phyloP scores from a whole-genome alignment of 2,113 vertebrate genomes.

The Urocolius indicus region DNA sequence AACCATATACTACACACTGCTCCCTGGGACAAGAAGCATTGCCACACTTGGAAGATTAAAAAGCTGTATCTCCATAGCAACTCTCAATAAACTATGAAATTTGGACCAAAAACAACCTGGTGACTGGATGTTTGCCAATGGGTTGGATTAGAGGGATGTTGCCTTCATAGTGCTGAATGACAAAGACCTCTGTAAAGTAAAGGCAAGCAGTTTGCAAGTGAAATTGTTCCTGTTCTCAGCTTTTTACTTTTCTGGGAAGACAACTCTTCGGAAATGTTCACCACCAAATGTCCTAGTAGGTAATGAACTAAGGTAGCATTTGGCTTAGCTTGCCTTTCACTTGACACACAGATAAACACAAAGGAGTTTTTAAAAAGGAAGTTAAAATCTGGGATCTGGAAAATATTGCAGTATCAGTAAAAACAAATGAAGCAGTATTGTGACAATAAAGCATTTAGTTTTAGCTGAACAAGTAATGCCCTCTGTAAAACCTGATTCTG shows the following conservation, averaged over 20 bases:
- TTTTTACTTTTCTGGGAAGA: neutral
- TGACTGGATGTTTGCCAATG: neutral
- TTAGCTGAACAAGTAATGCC: constrained; percentile 1
- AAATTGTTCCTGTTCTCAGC: neutral
- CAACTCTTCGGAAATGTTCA: neutral
- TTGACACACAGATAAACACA: neutral
- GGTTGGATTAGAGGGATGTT: neutral
- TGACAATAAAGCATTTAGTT: neutral
- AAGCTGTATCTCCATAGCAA: neutral
- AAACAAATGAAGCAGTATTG: neutral
- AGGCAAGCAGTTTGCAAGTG: neutral
- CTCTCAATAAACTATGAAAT: neutral
- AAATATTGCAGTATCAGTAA: neutral
- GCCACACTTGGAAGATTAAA: neutral
- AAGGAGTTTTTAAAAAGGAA: neutral
- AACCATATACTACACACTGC: neutral
- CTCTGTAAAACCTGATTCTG: neutral
- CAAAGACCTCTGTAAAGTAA: neutral
- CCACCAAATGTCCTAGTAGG: neutral
- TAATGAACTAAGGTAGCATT: neutral
- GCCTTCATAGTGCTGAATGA: neutral
- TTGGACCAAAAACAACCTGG: neutral
- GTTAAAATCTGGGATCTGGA: neutral
- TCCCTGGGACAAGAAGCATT: neutral
- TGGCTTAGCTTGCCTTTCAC: constrained; percentile 1